phyloP scores from a whole-genome alignment of 2,113 vertebrate genomes.

The Dasypus novemcinctus region DNA sequence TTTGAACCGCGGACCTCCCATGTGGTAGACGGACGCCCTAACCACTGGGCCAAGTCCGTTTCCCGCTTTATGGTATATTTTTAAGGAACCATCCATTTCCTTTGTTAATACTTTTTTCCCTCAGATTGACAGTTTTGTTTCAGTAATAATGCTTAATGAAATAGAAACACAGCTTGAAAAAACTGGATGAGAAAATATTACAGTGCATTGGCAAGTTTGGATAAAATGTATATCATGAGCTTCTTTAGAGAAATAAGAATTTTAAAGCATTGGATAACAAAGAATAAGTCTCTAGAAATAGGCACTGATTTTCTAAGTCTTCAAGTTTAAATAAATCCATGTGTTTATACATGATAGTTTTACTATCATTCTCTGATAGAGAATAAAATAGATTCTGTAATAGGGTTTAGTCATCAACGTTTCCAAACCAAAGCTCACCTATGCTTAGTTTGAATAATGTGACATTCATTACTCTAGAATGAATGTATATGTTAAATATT shows the following conservation, averaged over 20 bases:
- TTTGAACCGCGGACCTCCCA: too few species aligned
- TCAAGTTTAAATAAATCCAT: constrained; percentile 50
- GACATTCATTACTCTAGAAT: not conserved
- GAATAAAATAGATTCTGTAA: not conserved
- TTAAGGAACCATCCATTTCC: not conserved
- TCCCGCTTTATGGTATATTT: not conserved
- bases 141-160: not conserved
- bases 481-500: not conserved
- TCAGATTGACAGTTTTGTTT: not conserved
- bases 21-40: too few species aligned
- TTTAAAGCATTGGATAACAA: not conserved
- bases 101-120: not conserved
- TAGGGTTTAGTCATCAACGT: not conserved
- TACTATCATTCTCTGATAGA: not conserved
- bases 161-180: constrained; percentile 42
- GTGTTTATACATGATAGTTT: constrained; percentile 13
- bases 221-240: constrained; percentile 41
- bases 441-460: constrained; percentile 26
- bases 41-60: too few species aligned
- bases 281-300: constrained; percentile 7
- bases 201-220: constrained; percentile 42
- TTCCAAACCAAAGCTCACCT: not conserved
- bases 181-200: constrained; percentile 52
- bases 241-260: not conserved
- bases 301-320: not conserved